These are phyloP conservation scores for Melanotaenia pygmaea DNA, from an alignment of 2,797 vertebrate genomes.

Conservation along the genomic window DNA sequence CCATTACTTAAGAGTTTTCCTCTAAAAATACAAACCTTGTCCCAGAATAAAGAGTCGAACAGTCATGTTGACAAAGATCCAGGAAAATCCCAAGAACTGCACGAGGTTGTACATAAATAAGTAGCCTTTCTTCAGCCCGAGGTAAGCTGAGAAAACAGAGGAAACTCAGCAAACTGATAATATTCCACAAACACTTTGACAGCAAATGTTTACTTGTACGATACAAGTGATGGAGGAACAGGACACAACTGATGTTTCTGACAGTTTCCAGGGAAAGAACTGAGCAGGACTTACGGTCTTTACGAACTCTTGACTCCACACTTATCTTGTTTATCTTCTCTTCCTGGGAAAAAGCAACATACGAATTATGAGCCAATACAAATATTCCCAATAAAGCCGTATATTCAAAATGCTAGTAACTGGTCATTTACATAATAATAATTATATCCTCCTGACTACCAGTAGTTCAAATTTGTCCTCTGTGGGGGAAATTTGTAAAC, in stretches of 20 bases:
- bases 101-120: slow-evolving; percentile 95
- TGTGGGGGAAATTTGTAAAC: too few species aligned
- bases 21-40: slow-evolving; percentile 81
- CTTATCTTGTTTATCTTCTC: slow-evolving; percentile 88
- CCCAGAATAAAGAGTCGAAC: slow-evolving; percentile 92
- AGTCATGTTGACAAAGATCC: slow-evolving; percentile 96
- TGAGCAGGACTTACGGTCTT: slow-evolving; percentile 89
- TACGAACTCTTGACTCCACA: slow-evolving; percentile 89
- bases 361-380: background rate
- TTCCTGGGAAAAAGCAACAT: slow-evolving; percentile 84
- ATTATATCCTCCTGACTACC: too few species aligned
- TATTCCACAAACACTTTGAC: background rate
- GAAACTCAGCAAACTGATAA: background rate
- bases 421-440: too few species aligned
- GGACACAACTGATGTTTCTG: background rate
- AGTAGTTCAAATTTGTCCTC: too few species aligned
- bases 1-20: background rate
- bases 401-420: too few species aligned
- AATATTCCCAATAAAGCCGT: too few species aligned
- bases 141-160: slow-evolving; percentile 68
- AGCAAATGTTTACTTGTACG: too few species aligned
- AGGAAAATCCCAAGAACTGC: slow-evolving; percentile 95
- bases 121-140: slow-evolving; percentile 91
- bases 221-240: background rate
- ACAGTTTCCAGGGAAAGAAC: background rate